These are phyloP conservation scores for Tinea pellionella DNA, from an alignment of 2,888 invertebrate genomes.

Conservation along the genomic window DNA sequence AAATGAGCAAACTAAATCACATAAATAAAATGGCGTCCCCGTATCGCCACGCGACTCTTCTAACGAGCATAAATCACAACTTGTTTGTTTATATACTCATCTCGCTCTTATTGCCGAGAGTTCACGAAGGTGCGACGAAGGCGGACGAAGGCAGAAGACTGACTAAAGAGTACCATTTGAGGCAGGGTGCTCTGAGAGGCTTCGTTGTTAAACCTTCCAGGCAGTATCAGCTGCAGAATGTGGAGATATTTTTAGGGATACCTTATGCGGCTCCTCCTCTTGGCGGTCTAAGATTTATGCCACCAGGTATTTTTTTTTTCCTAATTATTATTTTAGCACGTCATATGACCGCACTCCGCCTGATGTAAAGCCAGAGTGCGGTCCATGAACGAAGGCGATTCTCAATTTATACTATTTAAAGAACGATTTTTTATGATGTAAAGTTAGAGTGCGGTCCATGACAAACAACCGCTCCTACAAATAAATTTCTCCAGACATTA, in stretches of 20 bases:
- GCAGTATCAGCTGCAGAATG: conserved; percentile 71
- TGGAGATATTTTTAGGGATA: conserved; percentile 82
- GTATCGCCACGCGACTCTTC: conserved; percentile 48
- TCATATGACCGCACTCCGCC: too few relatives aligned
- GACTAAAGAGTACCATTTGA: conserved; percentile 72
- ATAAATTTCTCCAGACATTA: too few relatives aligned
- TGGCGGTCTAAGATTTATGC: conserved; percentile 83
- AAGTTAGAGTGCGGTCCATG: too few relatives aligned
- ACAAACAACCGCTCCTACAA: too few relatives aligned
- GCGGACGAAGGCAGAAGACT: conserved; percentile 52
- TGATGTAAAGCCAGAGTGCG: too few relatives aligned
- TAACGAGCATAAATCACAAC: conserved; percentile 49
- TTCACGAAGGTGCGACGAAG: conserved; percentile 45
- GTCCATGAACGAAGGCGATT: too few relatives aligned
- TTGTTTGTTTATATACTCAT: conserved; percentile 62
- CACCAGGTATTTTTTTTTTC: conserved; percentile 70
- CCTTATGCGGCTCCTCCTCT: conserved; percentile 86
- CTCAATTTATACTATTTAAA: too few relatives aligned
- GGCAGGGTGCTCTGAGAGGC: conserved; percentile 77
- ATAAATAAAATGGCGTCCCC: conserved; percentile 58
- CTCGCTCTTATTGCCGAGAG: conserved; percentile 55
- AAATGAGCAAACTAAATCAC: conserved; percentile 26
- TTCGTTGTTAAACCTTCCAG: conserved; percentile 73
- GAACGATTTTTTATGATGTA: too few relatives aligned
- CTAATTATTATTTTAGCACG: background rate